Conservation (phyloP, 2,113 vertebrate species). For the Cyanoramphus novaezelandiae region DNA sequence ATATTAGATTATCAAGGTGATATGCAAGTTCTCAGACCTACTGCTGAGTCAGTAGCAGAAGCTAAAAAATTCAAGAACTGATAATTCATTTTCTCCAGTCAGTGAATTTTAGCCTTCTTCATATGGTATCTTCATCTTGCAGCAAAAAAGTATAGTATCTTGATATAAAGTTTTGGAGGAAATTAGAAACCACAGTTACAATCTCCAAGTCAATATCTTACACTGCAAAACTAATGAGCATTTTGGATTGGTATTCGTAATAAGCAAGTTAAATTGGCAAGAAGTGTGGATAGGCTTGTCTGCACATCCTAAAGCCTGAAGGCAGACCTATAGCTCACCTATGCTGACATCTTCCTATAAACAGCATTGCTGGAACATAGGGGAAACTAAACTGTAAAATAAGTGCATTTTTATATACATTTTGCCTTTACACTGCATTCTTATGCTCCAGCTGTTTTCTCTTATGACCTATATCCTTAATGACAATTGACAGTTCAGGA, state of each 20-base stretch:
- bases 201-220: background rate
- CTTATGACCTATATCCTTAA: background rate
- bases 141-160: background rate
- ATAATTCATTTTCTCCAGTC: background rate
- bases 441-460: background rate
- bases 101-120: background rate
- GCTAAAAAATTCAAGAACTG: background rate
- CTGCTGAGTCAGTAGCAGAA: background rate
- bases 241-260: background rate
- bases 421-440: background rate
- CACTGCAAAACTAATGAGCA: background rate
- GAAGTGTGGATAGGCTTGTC: background rate
- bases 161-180: background rate
- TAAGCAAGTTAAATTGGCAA: background rate
- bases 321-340: background rate
- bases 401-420: background rate
- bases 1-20: background rate
- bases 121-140: background rate
- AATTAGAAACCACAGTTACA: background rate
- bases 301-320: background rate
- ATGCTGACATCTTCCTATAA: background rate
- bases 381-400: background rate
- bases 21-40: background rate
- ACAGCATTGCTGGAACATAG: background rate
- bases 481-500: conserved; percentile 3